These are phyloP conservation scores for Orthosia incerta DNA, from an alignment of 2,888 invertebrate species.

Conservation along the genomic window DNA sequence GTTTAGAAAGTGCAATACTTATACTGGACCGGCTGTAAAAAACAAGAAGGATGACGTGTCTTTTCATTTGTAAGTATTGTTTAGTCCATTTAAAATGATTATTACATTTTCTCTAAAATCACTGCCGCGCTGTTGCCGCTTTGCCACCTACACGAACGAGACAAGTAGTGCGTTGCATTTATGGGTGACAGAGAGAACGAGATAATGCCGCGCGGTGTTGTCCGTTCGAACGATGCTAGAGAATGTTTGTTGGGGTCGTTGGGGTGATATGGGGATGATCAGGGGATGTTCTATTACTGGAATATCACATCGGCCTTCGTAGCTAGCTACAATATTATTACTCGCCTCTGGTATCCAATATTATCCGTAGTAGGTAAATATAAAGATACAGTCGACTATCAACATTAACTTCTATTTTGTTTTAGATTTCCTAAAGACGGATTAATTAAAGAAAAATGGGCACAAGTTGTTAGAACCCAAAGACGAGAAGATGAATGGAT, in stretches of 20 bases:
- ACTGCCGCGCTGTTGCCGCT: neutral
- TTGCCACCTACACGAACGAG: neutral
- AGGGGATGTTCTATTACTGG: neutral
- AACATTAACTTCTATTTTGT: neutral
- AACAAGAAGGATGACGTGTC: neutral
- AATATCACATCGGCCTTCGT: too few species aligned
- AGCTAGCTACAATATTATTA: neutral
- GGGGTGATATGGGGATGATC: neutral
- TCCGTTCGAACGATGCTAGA: neutral
- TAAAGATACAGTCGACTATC: neutral
- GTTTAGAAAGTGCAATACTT: neutral
- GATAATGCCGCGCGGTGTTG: neutral
- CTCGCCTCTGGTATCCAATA: neutral
- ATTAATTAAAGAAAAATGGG: neutral
- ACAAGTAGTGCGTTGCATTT: neutral
- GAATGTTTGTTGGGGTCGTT: too few species aligned
- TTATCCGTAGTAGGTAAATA: neutral
- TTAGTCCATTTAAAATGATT: neutral
- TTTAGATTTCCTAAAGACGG: neutral
- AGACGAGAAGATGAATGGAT: neutral
- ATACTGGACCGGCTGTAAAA: neutral
- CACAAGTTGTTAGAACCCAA: neutral
- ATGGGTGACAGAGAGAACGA: neutral
- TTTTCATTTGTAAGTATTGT: too few species aligned
- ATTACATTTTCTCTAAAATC: neutral